Base-by-base conservation (phyloP, 2,888 invertebrate species). In the Deilephila elpenor region DNA sequence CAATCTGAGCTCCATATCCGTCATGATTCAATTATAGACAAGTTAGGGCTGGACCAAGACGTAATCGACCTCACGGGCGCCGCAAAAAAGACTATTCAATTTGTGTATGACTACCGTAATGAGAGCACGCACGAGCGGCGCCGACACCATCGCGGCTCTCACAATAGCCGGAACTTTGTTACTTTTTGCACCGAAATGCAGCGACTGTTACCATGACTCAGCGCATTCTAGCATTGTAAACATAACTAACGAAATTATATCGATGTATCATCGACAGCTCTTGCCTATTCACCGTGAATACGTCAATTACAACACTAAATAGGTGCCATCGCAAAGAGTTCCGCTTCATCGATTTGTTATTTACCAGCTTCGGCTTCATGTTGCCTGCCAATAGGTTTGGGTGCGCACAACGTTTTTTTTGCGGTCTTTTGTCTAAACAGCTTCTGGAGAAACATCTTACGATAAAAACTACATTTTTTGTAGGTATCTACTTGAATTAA, bases 171-270 rank as follows among this genome's bases (percentile, higher is more conserved):
- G 75, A 75, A 79, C 84, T 87, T 84, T 86, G 79, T 82, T 76
- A 82, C 84, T 92, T 93, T 93, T 93, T 93, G 90, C 93, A 91
- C 82, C 85, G 81, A 89, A 89, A 89, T 93, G 92, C 92, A 91
- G 85, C 89, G 83, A 84, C 86, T 84, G 83, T 83, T 83, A 83
- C 20, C 78, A 82, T 93, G 92, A 93, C 82, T 89, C 88, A 81
- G 88, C 93, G 85, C 81, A 84, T 88, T 88, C 82, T 84, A 78
- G 76, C 83, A 89, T 91, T 91, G 89, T 89, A 88, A 89, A 91
- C 90, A 91, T 88, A 89, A 85, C 80, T 86, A 88, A 89, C 88
- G 84, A 89, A 90, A 89, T 91, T 91, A 91, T 87, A 86, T 82
- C 84, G 85, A 89, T 83, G 88, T 88, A 87, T 87, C 88, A 84